These are phyloP conservation scores for Uria lomvia DNA, from an alignment of 2,113 vertebrate species.

Conservation along the genomic window DNA sequence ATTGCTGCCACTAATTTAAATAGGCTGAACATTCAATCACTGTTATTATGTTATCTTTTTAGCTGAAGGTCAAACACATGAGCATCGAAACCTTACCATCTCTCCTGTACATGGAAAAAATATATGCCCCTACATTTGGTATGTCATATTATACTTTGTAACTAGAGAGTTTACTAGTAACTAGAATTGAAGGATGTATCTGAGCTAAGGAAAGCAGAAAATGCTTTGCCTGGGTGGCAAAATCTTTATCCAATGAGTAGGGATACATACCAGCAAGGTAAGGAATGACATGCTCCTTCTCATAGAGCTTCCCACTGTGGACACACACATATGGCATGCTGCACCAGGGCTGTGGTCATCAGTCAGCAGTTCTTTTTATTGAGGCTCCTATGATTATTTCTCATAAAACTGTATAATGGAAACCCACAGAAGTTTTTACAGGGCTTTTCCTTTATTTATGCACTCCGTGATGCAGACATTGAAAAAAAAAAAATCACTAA, in stretches of 20 bases:
- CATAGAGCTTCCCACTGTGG: background rate
- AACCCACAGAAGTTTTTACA: background rate
- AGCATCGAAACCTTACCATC: background rate
- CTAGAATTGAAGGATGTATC: background rate
- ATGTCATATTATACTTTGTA: background rate
- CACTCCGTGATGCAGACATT: background rate
- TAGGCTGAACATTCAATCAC: slow-evolving; percentile 1
- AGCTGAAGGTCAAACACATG: background rate
- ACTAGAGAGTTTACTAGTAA: background rate
- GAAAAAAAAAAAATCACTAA: background rate
- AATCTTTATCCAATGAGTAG: background rate
- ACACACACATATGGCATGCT: background rate
- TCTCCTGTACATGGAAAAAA: background rate
- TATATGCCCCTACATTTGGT: background rate
- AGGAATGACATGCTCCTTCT: background rate
- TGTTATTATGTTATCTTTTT: slow-evolving; percentile 19
- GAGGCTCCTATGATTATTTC: background rate
- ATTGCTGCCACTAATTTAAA: slow-evolving; percentile 40
- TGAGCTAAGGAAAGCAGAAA: background rate
- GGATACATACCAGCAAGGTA: background rate
- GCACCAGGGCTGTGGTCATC: background rate
- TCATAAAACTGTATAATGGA: background rate
- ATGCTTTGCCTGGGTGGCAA: background rate
- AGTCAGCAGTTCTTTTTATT: background rate
- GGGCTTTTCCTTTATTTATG: background rate